phyloP scores from a whole-genome alignment of 1,140 invertebrate genomes.

The Zaprionus africanus region DNA sequence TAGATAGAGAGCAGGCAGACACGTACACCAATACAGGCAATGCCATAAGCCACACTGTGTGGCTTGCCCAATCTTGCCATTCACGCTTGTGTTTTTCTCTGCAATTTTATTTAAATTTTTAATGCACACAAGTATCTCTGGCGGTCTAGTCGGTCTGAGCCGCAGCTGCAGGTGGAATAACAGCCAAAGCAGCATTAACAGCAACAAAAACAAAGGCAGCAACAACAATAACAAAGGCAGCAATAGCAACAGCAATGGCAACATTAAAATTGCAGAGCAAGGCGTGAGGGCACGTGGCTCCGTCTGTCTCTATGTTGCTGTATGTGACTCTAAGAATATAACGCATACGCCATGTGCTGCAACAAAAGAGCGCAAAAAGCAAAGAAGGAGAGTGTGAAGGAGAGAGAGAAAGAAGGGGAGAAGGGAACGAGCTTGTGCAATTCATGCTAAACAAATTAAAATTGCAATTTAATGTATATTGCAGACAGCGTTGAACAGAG shows the following conservation, averaged over 20 bases:
- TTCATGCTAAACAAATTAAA: constrained; percentile 78
- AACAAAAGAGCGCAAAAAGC: constrained; percentile 18
- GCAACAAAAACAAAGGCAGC: constrained; percentile 32
- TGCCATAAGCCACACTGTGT: background rate
- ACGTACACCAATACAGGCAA: constrained; percentile 4
- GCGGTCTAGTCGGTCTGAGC: constrained; percentile 50
- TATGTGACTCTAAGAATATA: constrained; percentile 46
- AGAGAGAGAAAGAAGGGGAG: background rate
- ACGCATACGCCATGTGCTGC: constrained; percentile 75
- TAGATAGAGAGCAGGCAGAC: background rate
- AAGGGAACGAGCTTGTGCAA: constrained; percentile 14
- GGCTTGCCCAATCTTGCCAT: background rate
- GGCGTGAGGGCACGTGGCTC: constrained; percentile 52
- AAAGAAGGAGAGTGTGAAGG: background rate
- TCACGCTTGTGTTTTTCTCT: constrained; percentile 35
- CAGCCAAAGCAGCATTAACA: constrained; percentile 25
- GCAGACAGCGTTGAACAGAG: constrained; percentile 37
- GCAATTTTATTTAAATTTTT: constrained; percentile 77
- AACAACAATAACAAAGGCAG: constrained; percentile 17
- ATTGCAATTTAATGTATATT: constrained; percentile 81
- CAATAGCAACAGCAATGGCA: constrained; percentile 22
- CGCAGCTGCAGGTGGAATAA: constrained; percentile 72
- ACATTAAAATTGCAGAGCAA: constrained; percentile 76
- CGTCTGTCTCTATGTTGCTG: constrained; percentile 1
- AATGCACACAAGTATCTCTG: constrained; percentile 71